Percentiles rank a stretch among this genome's conserved stretches.
Conservation (phyloP, 2,888 invertebrate species). For the Blera fallax region DNA sequence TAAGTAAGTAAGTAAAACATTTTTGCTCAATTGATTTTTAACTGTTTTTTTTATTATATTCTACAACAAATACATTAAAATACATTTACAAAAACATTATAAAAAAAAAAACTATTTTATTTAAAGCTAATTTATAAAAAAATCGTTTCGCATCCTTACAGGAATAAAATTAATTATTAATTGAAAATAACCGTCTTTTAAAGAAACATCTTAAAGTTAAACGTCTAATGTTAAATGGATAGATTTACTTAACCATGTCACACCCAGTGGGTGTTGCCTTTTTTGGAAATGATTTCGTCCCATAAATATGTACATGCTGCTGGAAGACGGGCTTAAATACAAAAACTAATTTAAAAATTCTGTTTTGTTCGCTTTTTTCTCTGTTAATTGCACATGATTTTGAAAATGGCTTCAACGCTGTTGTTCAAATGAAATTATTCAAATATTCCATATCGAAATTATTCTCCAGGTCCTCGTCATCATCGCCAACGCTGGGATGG, state of each 20-base stretch:
- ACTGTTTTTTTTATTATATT: background rate
- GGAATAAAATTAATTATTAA: conserved; percentile 20
- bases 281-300: conserved; percentile 13
- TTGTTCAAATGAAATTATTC: conserved; percentile 78
- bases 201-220: conserved; percentile 30
- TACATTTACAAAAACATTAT: background rate
- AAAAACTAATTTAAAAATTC: background rate
- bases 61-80: background rate
- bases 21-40: background rate
- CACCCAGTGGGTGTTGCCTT: background rate
- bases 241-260: too few relatives aligned
- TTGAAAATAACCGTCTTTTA: conserved; percentile 27
- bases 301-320: background rate
- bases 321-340: conserved; percentile 39
- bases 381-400: conserved; percentile 20
- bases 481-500: conserved; percentile 33
- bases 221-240: too few relatives aligned
- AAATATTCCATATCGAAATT: conserved; percentile 81
- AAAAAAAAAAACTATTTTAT: background rate
- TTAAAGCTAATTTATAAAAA: conserved; percentile 42
- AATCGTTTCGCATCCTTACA: conserved; percentile 47
- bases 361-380: background rate
- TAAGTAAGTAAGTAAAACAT: too few relatives aligned
- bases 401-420: background rate
- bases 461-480: conserved; percentile 74